Conservation (phyloP, 2,797 vertebrate genomes). For the Chloroceryle inda region DNA sequence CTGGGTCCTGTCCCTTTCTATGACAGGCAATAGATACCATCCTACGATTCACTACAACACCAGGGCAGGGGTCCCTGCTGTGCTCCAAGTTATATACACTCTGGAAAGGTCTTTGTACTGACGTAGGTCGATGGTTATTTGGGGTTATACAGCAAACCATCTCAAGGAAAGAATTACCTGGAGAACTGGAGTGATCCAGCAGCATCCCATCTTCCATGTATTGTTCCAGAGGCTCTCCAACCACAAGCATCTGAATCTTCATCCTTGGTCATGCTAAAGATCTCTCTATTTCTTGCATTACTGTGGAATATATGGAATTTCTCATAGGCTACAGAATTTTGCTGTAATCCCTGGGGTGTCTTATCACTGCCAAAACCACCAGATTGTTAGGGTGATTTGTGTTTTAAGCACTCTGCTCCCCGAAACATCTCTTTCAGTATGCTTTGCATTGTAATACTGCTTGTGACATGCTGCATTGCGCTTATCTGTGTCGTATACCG, state of each 20-base stretch:
- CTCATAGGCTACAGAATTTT: background rate
- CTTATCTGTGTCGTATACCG: background rate
- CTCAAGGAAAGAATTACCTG: background rate
- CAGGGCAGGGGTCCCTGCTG: background rate
- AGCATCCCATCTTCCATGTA: background rate
- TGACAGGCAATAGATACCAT: background rate
- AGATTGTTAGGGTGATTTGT: background rate
- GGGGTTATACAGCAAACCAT: background rate
- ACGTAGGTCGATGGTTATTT: background rate
- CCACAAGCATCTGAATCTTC: background rate
- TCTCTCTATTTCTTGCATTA: background rate
- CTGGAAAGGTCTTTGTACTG: background rate
- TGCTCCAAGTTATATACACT: background rate
- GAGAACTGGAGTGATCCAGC: background rate
- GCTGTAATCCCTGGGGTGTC: background rate
- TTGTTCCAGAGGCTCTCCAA: background rate
- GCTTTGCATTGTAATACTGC: constrained; percentile 27
- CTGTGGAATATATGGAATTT: background rate
- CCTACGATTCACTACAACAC: background rate
- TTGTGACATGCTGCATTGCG: constrained; percentile 28
- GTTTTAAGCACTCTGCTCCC: constrained; percentile 7
- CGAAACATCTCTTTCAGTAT: background rate
- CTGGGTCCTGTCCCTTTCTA: background rate
- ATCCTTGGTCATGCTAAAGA: background rate
- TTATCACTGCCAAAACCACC: background rate